Evolutionary conservation across 2,113 vertebrate genomes (phyloP).

Genomic region (Ochotona princeps): DNA sequence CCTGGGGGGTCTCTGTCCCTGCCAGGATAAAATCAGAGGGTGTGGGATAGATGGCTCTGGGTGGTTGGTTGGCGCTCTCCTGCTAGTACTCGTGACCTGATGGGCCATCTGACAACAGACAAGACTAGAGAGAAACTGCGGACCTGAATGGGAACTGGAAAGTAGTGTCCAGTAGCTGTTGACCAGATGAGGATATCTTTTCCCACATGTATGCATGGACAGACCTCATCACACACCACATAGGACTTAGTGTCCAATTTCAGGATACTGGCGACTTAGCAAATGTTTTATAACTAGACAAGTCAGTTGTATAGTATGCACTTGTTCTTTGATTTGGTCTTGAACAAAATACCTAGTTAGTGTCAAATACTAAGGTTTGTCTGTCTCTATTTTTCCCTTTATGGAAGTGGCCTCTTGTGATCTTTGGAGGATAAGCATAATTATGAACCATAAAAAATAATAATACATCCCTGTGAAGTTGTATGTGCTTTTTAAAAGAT

Average conservation of each 20-base stretch:
- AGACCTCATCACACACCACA: neutral
- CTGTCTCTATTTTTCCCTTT: neutral
- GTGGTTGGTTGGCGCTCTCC: neutral
- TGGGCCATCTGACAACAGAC: neutral
- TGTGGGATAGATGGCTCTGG: neutral
- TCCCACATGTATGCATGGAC: neutral
- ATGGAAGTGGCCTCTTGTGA: neutral
- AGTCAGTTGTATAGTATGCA: neutral
- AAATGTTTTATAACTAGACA: neutral
- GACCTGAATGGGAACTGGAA: neutral
- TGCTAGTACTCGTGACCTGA: accelerated
- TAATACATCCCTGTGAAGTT: neutral
- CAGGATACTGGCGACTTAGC: neutral
- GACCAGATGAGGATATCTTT: neutral
- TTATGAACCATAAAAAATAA: neutral
- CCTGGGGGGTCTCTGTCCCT: neutral
- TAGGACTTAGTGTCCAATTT: neutral
- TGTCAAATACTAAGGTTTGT: neutral
- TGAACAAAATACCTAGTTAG: neutral
- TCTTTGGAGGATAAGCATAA: neutral
- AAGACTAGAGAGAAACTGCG: neutral
- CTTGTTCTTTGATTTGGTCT: neutral
- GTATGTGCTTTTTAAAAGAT: too few relatives aligned
- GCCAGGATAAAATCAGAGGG: accelerated
- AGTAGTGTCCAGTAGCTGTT: neutral